Base-by-base conservation (phyloP, 53 echinoderm and acorn worm genomes). In the Holothuria leucospilota region DNA sequence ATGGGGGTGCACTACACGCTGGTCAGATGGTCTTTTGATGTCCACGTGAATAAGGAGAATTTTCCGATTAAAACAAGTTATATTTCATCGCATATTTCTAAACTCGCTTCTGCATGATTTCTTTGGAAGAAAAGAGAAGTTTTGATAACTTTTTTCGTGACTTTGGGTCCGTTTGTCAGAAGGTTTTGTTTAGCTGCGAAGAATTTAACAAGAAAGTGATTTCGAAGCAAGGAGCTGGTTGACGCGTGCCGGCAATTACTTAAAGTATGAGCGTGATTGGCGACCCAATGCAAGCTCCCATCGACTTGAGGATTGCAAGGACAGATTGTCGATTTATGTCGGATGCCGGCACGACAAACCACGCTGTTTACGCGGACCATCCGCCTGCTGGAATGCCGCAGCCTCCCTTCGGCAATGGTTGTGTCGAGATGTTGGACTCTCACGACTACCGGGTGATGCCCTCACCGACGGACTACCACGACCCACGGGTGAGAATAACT, bases 361-460 rank as follows among this genome's bases (percentile, higher is more conserved):
- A 46, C 84, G 68, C 18, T 52, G 27, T 83, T 18, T 83, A 83
- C 84, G 25, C 66, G 20, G 84, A 83, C 68, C 41, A 66, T 67
- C 49, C 84, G 49, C 68, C 84, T 42, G 26, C 84, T 26, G 84
- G 84, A 64, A 83, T 83, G 65, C 84, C 84, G 28, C 68, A 66
- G 24, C 59, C 58, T 14, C n/a, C 80, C 8, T 83, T 64, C 25
- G 65, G 65, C 24, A 83, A 83, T 67, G 40, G 65, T 41, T 83
- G 84, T 52, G 67, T 67, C 13, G 84, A 83, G 38, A 64, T 83
- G 65, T 13, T 83, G 67, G 84, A 83, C n/a, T 42, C 66, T 0
- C 84, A 83, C 13, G 84, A 83, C 65, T 83, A 83, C 51, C 30
- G 84, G 27, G 51, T 83, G n/a, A 65, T 83, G 68, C 49, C 84